These are phyloP conservation scores for Eupelmus urozonus DNA, from an alignment of 2,888 invertebrate species.

Conservation along the genomic window DNA sequence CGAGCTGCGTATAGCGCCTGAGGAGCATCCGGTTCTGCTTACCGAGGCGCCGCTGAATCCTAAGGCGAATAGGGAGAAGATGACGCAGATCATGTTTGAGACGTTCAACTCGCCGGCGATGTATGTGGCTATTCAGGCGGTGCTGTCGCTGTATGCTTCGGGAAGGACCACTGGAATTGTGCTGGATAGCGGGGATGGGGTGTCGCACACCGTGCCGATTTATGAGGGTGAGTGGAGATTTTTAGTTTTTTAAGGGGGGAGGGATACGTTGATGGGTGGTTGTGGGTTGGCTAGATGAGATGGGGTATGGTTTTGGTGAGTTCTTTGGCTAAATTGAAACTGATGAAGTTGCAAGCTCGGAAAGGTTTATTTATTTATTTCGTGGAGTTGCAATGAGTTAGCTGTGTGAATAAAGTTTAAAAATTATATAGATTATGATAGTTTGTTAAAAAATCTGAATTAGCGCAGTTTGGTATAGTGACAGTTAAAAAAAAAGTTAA, in stretches of 20 bases:
- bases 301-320: background rate
- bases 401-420: too few relatives aligned
- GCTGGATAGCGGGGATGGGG: conserved; percentile 79
- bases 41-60: conserved; percentile 90
- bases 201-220: conserved; percentile 79
- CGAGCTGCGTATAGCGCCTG: conserved; percentile 88
- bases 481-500: too few relatives aligned
- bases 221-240: conserved; percentile 77
- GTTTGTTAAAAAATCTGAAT: too few relatives aligned
- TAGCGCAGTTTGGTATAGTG: too few relatives aligned
- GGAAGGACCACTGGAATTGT: conserved; percentile 80
- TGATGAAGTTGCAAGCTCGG: too few relatives aligned
- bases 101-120: conserved; percentile 80
- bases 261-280: background rate
- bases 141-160: conserved; percentile 78
- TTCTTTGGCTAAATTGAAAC: background rate
- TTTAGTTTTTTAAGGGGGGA: background rate
- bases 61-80: conserved; percentile 89
- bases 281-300: background rate
- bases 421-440: too few relatives aligned
- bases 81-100: conserved; percentile 84
- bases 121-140: conserved; percentile 78
- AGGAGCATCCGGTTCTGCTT: conserved; percentile 87
- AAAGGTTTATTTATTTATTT: too few relatives aligned
- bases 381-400: too few relatives aligned